A percentile compares a stretch with the other conserved stretches of the same genome.
Conservation (phyloP, 2,113 vertebrate genomes). For the Sinosuthora webbiana region DNA sequence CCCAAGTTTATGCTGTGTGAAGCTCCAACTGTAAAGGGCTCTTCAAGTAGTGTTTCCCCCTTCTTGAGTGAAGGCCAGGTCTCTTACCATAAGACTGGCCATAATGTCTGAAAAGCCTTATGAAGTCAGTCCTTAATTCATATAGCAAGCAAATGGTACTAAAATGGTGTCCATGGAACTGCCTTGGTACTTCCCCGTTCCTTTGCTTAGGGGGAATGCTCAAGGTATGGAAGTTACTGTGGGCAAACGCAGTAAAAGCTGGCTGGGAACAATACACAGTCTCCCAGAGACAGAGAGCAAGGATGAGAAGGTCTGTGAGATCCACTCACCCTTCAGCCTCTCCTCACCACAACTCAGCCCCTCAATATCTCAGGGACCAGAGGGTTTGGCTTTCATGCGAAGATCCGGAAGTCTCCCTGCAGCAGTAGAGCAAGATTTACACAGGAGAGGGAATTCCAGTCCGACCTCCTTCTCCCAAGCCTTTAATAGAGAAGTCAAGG, state of each 20-base stretch:
- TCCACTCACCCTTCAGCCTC: background rate
- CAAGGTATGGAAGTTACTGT: background rate
- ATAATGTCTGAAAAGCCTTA: background rate
- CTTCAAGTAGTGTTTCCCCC: background rate
- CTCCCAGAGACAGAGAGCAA: background rate
- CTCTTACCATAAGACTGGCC: background rate
- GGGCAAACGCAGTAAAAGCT: background rate
- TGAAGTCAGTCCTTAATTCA: background rate
- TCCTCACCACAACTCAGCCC: background rate
- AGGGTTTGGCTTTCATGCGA: rapidly evolving
- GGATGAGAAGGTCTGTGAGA: background rate
- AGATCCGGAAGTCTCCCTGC: background rate
- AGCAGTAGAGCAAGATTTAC: background rate
- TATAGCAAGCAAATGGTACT: background rate
- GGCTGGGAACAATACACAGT: background rate
- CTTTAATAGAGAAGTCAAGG: background rate
- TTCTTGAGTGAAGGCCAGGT: constrained; percentile 13
- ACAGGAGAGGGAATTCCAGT: background rate
- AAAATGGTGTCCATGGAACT: background rate
- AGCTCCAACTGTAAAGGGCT: background rate
- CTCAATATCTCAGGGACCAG: rapidly evolving
- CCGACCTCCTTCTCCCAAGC: background rate
- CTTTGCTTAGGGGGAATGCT: background rate
- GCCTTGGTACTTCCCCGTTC: background rate
- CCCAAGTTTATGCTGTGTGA: background rate